Evolutionary conservation across 2,888 invertebrate species (phyloP).

Genomic region (Ichneumoninae sp.): DNA sequence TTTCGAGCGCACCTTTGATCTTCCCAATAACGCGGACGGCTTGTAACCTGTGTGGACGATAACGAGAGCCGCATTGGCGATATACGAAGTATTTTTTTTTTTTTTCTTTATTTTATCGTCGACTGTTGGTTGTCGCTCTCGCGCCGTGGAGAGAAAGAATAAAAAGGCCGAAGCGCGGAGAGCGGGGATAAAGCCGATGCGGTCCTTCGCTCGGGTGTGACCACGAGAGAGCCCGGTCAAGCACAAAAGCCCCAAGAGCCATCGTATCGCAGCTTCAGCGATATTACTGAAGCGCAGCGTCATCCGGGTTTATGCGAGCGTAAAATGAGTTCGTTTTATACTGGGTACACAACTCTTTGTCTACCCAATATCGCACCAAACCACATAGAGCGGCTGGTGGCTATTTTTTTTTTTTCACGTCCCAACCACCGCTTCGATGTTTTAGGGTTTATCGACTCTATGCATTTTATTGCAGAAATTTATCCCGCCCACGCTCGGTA

Average conservation of each 20-base stretch:
- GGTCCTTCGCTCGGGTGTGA: constrained; percentile 46
- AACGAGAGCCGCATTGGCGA: constrained; percentile 57
- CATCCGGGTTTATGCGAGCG: constrained; percentile 58
- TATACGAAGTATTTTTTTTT: constrained; percentile 20
- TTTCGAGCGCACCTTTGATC: constrained; percentile 58
- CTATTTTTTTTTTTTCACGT: background rate
- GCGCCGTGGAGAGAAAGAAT: constrained; percentile 14
- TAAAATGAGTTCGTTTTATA: constrained; percentile 60
- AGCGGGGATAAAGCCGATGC: background rate
- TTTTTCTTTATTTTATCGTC: constrained; percentile 51
- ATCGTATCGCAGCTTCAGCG: constrained; percentile 25
- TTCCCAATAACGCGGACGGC: constrained; percentile 57
- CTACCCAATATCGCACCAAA: background rate
- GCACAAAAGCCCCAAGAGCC: constrained; percentile 50
- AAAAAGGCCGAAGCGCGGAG: constrained; percentile 53
- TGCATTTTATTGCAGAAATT: constrained; percentile 4
- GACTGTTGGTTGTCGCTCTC: constrained; percentile 40
- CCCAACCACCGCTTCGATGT: background rate
- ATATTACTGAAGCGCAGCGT: constrained; percentile 33
- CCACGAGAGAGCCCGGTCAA: constrained; percentile 46
- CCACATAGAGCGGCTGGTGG: background rate
- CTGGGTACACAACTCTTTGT: constrained; percentile 6
- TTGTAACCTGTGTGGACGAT: constrained; percentile 46
- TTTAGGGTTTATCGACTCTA: constrained; percentile 24
- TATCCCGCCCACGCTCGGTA: background rate